A percentile compares a stretch with the other conserved stretches of the same genome.
Conservation (phyloP, 1,140 invertebrate species). For the Rhizoglyphus robini region DNA sequence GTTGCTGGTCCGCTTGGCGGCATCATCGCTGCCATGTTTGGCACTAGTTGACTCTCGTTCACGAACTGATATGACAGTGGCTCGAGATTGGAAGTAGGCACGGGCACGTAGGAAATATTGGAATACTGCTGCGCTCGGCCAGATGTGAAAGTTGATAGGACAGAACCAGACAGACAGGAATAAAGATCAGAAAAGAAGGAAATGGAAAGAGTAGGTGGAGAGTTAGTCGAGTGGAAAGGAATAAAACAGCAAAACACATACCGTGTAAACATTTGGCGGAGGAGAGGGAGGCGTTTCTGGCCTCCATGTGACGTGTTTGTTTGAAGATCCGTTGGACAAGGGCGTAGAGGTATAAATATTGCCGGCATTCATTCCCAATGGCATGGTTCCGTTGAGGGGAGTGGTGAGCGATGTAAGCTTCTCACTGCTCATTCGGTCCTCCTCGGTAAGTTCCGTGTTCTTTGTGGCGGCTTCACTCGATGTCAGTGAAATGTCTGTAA, state of each 20-base stretch:
- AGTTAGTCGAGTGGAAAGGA: not conserved
- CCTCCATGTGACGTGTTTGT: conserved; percentile 13
- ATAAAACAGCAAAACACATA: not conserved
- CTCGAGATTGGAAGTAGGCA: not conserved
- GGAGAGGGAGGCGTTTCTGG: conserved; percentile 14
- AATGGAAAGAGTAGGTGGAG: not conserved
- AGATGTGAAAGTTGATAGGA: not conserved
- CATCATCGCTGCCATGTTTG: not conserved
- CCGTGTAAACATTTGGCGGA: conserved; percentile 12
- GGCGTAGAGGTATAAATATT: conserved; percentile 5
- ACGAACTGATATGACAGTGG: not conserved
- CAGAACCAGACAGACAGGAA: not conserved
- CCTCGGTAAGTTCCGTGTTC: not conserved
- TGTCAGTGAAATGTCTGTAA: not conserved
- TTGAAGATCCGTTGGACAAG: not conserved
- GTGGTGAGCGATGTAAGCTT: not conserved
- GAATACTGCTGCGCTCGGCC: not conserved
- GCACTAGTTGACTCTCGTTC: conserved; percentile 1
- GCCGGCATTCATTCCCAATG: not conserved
- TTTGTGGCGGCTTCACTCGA: not conserved
- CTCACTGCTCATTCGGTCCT: not conserved
- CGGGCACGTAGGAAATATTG: not conserved
- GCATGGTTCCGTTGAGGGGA: not conserved
- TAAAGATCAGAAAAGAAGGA: not conserved
- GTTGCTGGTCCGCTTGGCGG: not conserved